phyloP scores from a whole-genome alignment of 2,113 vertebrate genomes.

The Meles meles region DNA sequence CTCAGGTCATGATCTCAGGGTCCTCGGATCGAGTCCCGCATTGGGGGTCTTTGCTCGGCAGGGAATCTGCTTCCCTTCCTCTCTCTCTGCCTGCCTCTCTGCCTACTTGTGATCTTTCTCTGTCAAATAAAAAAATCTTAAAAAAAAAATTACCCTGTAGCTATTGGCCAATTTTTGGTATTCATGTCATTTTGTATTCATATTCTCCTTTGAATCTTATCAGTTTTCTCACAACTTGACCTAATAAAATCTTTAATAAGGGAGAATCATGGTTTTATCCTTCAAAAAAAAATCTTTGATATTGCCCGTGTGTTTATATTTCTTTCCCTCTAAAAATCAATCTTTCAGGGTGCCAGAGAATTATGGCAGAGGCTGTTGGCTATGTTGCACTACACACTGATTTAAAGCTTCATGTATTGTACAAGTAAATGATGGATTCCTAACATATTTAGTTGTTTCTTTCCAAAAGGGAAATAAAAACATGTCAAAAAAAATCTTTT shows the following conservation, averaged over 20 bases:
- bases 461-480: slow-evolving; percentile 1
- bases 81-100: no score
- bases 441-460: not conserved
- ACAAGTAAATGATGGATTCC: not conserved
- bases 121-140: no score
- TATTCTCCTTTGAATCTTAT: not conserved
- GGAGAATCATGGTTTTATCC: not conserved
- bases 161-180: not conserved
- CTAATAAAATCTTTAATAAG: not conserved
- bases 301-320: not conserved
- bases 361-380: not conserved
- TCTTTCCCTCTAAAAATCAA: not conserved
- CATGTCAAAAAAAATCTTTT: not conserved
- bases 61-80: no score
- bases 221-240: not conserved
- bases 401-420: not conserved
- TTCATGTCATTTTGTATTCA: not conserved
- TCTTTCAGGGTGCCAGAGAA: not conserved
- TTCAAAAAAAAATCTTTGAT: not conserved
- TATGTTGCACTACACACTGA: not conserved
- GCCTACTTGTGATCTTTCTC: no score
- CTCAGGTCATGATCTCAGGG: no score
- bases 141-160: not conserved
- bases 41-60: no score
- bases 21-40: no score